phyloP scores from a whole-genome alignment of 2,888 invertebrate species.

The Elysia crispata region DNA sequence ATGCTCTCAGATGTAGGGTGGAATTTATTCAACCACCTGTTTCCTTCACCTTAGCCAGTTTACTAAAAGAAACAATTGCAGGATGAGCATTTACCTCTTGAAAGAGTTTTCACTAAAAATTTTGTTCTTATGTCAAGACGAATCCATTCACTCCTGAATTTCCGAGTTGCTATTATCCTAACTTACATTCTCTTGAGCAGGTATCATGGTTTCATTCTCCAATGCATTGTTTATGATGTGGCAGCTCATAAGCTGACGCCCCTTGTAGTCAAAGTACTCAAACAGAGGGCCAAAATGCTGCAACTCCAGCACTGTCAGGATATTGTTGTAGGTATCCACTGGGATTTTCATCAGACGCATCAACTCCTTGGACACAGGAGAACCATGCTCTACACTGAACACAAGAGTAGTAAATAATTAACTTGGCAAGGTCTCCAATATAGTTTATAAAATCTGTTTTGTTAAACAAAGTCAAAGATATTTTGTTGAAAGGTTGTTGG shows the following conservation, averaged over 20 bases:
- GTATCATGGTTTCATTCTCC: slow-evolving; percentile 91
- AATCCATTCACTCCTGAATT: no score
- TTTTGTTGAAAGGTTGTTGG: no score
- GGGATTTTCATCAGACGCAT: slow-evolving; percentile 95
- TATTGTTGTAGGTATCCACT: slow-evolving; percentile 94
- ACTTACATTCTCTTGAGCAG: slow-evolving; percentile 89
- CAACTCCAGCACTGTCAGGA: slow-evolving; percentile 90
- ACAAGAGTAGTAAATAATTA: not conserved
- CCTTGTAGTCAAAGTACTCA: slow-evolving; percentile 90
- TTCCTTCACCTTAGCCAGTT: no score
- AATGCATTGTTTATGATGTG: slow-evolving; percentile 93
- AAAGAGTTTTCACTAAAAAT: no score
- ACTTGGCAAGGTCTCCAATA: not conserved
- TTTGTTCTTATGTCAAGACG: no score
- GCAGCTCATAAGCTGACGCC: slow-evolving; percentile 89
- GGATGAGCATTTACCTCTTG: no score
- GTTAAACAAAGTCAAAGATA: no score
- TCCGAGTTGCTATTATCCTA: no score
- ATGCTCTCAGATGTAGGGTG: no score
- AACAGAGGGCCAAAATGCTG: slow-evolving; percentile 92
- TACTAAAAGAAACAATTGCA: no score
- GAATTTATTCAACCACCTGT: no score
- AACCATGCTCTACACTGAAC: slow-evolving; percentile 73
- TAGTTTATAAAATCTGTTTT: not conserved
- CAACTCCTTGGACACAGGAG: slow-evolving; percentile 91